Evolutionary conservation across 2,888 invertebrate species (phyloP).

Genomic region (Catocala nupta): DNA sequence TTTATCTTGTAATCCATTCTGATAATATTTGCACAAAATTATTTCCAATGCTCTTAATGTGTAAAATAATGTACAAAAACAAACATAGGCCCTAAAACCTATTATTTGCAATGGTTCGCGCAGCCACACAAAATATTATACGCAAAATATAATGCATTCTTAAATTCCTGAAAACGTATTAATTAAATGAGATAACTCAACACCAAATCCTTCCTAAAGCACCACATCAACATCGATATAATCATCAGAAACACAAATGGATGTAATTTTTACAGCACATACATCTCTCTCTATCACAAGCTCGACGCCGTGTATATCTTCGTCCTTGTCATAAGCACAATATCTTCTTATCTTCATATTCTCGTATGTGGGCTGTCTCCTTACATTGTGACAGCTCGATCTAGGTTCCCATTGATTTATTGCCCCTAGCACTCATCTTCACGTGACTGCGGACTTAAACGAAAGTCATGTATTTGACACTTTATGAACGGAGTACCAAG

Average conservation of each 20-base stretch:
- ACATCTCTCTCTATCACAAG: not conserved
- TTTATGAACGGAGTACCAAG: not conserved
- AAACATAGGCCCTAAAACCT: no score
- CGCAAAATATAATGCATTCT: no score
- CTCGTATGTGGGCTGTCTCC: slow-evolving; percentile 7
- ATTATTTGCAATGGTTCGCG: no score
- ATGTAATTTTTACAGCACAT: not conserved
- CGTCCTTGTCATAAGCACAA: not conserved
- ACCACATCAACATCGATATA: not conserved
- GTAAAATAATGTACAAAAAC: no score
- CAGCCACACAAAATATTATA: no score
- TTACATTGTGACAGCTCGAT: slow-evolving; percentile 15
- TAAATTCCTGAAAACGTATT: no score
- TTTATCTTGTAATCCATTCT: no score
- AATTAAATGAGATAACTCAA: no score
- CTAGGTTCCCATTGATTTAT: slow-evolving; percentile 11
- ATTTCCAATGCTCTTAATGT: no score
- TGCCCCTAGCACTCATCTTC: slow-evolving; percentile 1
- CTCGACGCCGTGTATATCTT: not conserved
- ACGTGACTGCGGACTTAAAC: not conserved
- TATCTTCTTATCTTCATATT: slow-evolving; percentile 10
- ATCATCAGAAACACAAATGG: not conserved
- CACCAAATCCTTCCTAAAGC: no score
- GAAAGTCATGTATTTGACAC: not conserved
- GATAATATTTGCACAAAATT: no score